Evolutionary conservation across 2,797 vertebrate species (phyloP), one percentile per base, ranked within the genome.

Genomic region (Clarias laeviceps): DNA sequence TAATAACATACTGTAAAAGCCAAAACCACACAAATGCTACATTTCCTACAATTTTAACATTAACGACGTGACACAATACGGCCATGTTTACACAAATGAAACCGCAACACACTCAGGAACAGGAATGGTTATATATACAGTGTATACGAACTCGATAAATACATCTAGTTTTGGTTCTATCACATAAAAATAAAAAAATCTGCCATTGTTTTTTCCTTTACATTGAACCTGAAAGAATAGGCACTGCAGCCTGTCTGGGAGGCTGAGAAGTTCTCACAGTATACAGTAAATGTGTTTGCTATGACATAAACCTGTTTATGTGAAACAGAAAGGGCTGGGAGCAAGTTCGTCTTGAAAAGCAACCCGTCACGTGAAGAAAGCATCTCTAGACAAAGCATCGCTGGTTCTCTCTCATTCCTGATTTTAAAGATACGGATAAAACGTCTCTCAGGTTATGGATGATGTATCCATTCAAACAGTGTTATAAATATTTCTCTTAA

Each of bases 141-240:
- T 88, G 86, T 87, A 79, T 34, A 40, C 29, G 17, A 27, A 45
- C 76, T 70, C 20, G 32, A 83, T 86, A 27, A 88, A 86, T 80
- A 77, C 37, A 82, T 80, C 73, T 37, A 14, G 17, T 22, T 56
- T 85, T 87, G 65, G 73, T 82, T 88, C 54, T 81, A 50, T 27
- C 20, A 24, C 68, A 68, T 80, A 87, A 85, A 87, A 86, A 80
- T 88, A 73, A 74, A 89, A 78, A 74, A 89, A 80, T 88, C 32
- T 54, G 62, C 88, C 84, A 2, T 91, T 22, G 85, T 87, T 72
- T 24, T 84, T 84, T 73, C 68, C 79, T 87, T 54, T 37, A 90
- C 88, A 89, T 87, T 76, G 34, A 85, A 91, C 93, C 92, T 92
- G 92, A 91, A 92, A 82, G 89, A 84, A 85, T 84, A 85, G 80